Percentiles rank a stretch among this genome's conserved stretches.
Evolutionary conservation across 2,113 vertebrate genomes (phyloP).

Genomic region (Gopherus flavomarginatus): DNA sequence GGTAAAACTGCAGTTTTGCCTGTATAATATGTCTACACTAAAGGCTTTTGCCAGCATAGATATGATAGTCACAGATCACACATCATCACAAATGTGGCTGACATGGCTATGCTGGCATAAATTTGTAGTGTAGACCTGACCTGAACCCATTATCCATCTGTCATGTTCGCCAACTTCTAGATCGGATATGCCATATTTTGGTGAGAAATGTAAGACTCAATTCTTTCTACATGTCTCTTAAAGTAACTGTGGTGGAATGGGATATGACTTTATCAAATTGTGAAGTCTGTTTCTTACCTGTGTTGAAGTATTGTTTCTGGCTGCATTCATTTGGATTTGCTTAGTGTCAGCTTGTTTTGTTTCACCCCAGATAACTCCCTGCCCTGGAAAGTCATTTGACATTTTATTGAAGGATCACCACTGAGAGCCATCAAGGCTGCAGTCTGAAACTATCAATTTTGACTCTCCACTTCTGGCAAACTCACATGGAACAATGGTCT

Average conservation of each 20-base stretch:
- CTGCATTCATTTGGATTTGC: neutral
- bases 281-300: neutral
- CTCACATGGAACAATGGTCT: neutral
- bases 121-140: constrained; percentile 5
- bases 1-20: constrained; percentile 24
- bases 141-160: neutral
- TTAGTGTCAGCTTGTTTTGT: neutral
- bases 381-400: neutral
- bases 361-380: neutral
- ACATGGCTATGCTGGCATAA: neutral
- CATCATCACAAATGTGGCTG: neutral
- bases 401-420: neutral
- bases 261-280: neutral
- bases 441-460: neutral
- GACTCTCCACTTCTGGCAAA: neutral
- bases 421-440: neutral
- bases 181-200: neutral
- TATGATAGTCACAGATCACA: neutral
- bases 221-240: constrained; percentile 7
- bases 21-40: neutral
- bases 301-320: neutral
- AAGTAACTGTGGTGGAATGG: neutral
- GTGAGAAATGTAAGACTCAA: constrained; percentile 35
- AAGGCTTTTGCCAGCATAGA: neutral
- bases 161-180: neutral